Base-by-base conservation (phyloP, 2,797 vertebrate species). In the Lepilemur septentrionalis region DNA sequence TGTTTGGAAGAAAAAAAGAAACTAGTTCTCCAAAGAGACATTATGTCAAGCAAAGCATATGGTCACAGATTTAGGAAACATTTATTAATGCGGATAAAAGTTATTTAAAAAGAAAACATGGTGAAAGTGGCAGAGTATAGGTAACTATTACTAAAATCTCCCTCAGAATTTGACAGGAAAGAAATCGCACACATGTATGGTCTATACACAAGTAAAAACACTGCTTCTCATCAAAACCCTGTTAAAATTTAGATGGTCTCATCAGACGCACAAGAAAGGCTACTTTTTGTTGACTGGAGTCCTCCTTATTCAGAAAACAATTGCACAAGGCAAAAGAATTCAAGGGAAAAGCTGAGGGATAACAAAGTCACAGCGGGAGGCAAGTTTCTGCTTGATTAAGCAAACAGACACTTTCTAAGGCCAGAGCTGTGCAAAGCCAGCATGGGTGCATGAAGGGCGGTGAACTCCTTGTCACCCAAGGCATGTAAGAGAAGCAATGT, bases 21-120 rank as follows among this genome's bases (percentile, higher is more conserved):
- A 57, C 18, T 23, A 52, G 38, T 46, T 80, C 35, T 61, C 50
- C 59, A 91, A 73, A 94, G 61, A 91, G 50, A 95, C 7, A 1
- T 89, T 61, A 87, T 67, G 89, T 76, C 63, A 89, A 93, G 46
- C n/a, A 86, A 92, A 83, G 38, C 28, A 76, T 52, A 78, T 61
- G 59, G 43, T 86, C 70, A 86, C 35, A 90, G 95, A 91, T 50
- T 67, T 41, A 82, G 70, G 25, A 95, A 72, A 91, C 79, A 48
- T 80, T 91, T 97, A 80, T 61, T 89, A 83, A 92, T 30, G 48
- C 7, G 30, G 4, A 87, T 48, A 86, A 86, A 84, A 85, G 38
- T 65, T 48, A 25, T 91, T 94, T 92, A 48, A 83, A 82, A 83
- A 86, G 70, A 88, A 96, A 92, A 78, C 7, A 43, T 4, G 8